Base-by-base conservation (phyloP, 1,140 invertebrate genomes). In the Lordiphosa stackelbergi region DNA sequence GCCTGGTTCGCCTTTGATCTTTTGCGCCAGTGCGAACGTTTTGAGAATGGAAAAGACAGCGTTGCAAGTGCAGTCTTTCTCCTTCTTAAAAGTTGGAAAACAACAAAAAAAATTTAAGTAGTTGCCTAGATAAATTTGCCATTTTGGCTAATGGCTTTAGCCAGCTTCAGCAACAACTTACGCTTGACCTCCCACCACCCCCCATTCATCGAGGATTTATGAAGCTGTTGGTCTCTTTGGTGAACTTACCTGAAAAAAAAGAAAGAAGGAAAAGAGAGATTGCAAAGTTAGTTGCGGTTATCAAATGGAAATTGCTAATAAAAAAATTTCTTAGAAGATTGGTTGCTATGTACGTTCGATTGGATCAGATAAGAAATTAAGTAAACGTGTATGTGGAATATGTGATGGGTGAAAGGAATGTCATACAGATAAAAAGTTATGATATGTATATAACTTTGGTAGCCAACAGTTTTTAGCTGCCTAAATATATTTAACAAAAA, bases 161-260 rank as follows among this genome's bases (percentile, higher is more conserved):
- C 7, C 28, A 8, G 28, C 28, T 43, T 34, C 36, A 16, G 43
- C 13, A 52, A 37, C 40, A 47, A 71, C 73, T 75, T 69, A 81
- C 52, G 71, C 46, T 57, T 47, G 71, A 41, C 53, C 13, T 41
- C 35, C 43, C 36, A 57, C 22, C 38, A 31, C 28, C 28, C 6
- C 28, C 7, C 28, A 28, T 8, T 31, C 28, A 31, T 7, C 28
- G 28, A 31, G 41, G 35, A 35, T 62, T 64, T 58, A 42, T 13
- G 34, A 37, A 35, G 47, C 22, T 47, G 34, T 9, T 35, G 16
- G 35, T 19, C 36, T 34, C 19, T 34, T 57, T 34, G 43, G 16
- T 55, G 31, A 57, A 68, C 75, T 79, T 79, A 81, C 74, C 74
- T 79, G 75, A 11, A 81, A 79, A 28, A 51, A 5, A 53, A 28